These are phyloP conservation scores for Allobates femoralis DNA, from an alignment of 2,797 vertebrate genomes.

Conservation along the genomic window DNA sequence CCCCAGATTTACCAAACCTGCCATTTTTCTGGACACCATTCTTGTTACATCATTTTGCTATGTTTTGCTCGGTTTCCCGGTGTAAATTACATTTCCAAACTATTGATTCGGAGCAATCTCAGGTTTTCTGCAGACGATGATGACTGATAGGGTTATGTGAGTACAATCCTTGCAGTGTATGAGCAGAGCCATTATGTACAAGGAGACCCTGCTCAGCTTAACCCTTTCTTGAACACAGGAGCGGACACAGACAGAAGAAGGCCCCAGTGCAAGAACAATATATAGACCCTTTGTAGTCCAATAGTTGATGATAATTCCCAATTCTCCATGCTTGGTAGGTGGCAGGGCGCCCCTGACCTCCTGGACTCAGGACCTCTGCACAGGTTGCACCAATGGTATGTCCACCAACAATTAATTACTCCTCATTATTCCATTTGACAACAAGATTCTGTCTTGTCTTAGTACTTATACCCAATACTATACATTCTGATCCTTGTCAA, in stretches of 20 bases:
- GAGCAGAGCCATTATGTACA: constrained; percentile 25
- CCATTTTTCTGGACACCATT: neutral
- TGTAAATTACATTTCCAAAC: neutral
- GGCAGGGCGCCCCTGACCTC: no score
- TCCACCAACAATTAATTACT: no score
- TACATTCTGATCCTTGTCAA: neutral
- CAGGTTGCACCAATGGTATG: no score
- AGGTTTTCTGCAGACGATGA: neutral
- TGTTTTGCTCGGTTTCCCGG: neutral
- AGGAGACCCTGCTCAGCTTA: constrained; percentile 38
- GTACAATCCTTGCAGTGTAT: constrained; percentile 17
- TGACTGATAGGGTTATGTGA: constrained; percentile 19
- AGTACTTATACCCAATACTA: neutral
- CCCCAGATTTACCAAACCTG: neutral
- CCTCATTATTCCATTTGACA: neutral
- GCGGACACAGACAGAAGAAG: no score
- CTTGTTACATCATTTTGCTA: neutral
- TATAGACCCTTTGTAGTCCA: no score
- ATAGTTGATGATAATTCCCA: no score
- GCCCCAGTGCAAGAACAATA: no score
- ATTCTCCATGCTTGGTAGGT: no score
- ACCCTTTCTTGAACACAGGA: constrained; percentile 32
- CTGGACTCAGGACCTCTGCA: no score
- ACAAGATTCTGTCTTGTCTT: neutral
- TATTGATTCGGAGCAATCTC: neutral